Conservation (phyloP, 2,888 invertebrate genomes). For the Napeogenes sylphis region DNA sequence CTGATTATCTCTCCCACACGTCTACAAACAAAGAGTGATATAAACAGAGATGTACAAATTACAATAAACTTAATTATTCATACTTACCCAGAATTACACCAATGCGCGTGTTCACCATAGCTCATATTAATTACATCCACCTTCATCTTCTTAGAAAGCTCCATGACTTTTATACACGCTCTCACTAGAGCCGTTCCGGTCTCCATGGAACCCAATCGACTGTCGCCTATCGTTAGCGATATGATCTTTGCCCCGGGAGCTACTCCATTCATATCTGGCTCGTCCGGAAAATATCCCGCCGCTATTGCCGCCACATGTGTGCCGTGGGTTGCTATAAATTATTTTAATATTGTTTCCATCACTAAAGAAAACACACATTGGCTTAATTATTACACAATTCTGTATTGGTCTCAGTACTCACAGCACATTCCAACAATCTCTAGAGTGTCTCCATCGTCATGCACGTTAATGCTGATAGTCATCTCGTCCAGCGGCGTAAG, state of each 20-base stretch:
- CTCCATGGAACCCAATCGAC: slow-evolving; percentile 95
- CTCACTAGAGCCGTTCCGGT: slow-evolving; percentile 95
- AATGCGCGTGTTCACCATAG: slow-evolving; percentile 96
- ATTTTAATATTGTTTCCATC: background rate
- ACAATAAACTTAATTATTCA: background rate
- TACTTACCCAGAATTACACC: slow-evolving; percentile 91
- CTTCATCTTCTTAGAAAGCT: slow-evolving; percentile 77
- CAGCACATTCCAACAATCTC: slow-evolving; percentile 97
- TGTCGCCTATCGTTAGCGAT: slow-evolving; percentile 95
- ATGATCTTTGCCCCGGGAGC: slow-evolving; percentile 98
- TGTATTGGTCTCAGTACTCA: slow-evolving; percentile 73
- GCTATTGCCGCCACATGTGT: slow-evolving; percentile 99
- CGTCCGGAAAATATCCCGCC: slow-evolving; percentile 91
- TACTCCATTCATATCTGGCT: slow-evolving; percentile 93
- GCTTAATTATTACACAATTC: no score
- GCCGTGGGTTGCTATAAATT: slow-evolving; percentile 90
- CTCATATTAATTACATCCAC: slow-evolving; percentile 98
- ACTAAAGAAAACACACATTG: background rate
- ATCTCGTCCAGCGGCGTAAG: slow-evolving; percentile 88
- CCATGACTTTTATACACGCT: slow-evolving; percentile 93
- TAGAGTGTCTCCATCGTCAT: slow-evolving; percentile 91
- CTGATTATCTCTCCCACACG: slow-evolving; percentile 91
- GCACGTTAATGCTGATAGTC: slow-evolving; percentile 94
- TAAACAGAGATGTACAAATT: background rate
- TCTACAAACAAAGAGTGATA: slow-evolving; percentile 64